Conservation (phyloP, 2,888 invertebrate genomes). For the Hipparchia sbordonii region DNA sequence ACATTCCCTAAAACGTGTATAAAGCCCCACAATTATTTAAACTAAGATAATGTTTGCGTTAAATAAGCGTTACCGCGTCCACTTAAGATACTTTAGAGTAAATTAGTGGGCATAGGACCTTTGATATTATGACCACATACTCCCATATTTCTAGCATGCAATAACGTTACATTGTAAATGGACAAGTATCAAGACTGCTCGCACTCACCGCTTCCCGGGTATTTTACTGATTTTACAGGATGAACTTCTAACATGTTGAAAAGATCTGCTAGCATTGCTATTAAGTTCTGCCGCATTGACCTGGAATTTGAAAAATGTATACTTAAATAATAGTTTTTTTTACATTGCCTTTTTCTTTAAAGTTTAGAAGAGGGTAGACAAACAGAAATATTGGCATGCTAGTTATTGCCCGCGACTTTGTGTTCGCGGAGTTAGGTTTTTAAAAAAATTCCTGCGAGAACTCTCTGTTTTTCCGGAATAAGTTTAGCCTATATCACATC, state of each 20-base stretch:
- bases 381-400: too few relatives aligned
- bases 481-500: too few relatives aligned
- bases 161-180: slow-evolving; percentile 49
- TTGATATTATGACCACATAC: slow-evolving; percentile 82
- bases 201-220: slow-evolving; percentile 86
- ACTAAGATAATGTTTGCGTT: slow-evolving; percentile 38
- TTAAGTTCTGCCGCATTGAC: slow-evolving; percentile 94
- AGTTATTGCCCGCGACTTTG: too few relatives aligned
- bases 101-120: slow-evolving; percentile 68
- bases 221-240: slow-evolving; percentile 93
- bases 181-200: slow-evolving; percentile 21
- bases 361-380: too few relatives aligned
- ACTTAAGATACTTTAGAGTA: slow-evolving; percentile 41
- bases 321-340: too few relatives aligned
- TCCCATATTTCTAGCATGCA: slow-evolving; percentile 78
- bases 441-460: too few relatives aligned
- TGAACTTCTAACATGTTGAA: slow-evolving; percentile 97
- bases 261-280: slow-evolving; percentile 96
- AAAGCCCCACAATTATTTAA: slow-evolving; percentile 32
- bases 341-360: too few relatives aligned
- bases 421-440: too few relatives aligned
- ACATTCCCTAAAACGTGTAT: slow-evolving; percentile 24
- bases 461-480: too few relatives aligned
- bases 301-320: slow-evolving; percentile 73
- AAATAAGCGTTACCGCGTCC: slow-evolving; percentile 61